A percentile compares a stretch with the other conserved stretches of the same genome.
Evolutionary conservation across 1,140 invertebrate species (phyloP).

Genomic region (Tetranychus urticae): DNA sequence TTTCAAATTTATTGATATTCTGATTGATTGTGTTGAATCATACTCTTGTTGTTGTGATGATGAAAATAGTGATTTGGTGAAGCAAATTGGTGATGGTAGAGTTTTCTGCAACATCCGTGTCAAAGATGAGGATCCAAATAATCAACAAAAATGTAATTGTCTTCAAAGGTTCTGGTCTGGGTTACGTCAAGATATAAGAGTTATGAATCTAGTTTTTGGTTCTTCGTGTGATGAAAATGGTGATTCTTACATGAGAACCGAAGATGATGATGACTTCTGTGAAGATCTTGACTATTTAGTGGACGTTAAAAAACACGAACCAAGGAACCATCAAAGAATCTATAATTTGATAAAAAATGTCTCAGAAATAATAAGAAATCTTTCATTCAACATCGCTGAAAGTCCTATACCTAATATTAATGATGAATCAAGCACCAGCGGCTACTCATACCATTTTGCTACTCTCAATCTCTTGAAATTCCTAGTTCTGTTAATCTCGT

Average conservation of each 20-base stretch:
- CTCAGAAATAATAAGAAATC: conserved; percentile 3
- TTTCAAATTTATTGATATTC: conserved; percentile 9
- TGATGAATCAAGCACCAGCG: neutral
- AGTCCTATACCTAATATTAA: neutral
- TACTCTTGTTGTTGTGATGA: conserved; percentile 9
- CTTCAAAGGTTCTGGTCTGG: neutral
- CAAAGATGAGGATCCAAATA: too few species aligned
- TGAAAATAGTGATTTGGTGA: neutral
- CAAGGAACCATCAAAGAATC: neutral
- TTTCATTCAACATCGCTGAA: conserved; percentile 1
- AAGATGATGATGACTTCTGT: too few species aligned
- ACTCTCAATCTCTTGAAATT: conserved; percentile 6
- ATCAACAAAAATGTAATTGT: neutral
- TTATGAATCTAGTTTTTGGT: conserved; percentile 3
- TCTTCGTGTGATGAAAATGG: neutral
- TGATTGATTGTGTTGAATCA: conserved; percentile 4
- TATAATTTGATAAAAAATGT: conserved; percentile 1
- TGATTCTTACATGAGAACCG: too few species aligned
- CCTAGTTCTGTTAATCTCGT: conserved; percentile 1
- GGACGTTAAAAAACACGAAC: neutral
- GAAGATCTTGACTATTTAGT: neutral
- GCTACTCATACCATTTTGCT: neutral
- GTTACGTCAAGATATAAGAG: neutral
- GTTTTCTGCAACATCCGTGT: too few species aligned
- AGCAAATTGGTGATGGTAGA: neutral